Base-by-base conservation (phyloP, 2,888 invertebrate species). In the Synergus gifuensis region DNA sequence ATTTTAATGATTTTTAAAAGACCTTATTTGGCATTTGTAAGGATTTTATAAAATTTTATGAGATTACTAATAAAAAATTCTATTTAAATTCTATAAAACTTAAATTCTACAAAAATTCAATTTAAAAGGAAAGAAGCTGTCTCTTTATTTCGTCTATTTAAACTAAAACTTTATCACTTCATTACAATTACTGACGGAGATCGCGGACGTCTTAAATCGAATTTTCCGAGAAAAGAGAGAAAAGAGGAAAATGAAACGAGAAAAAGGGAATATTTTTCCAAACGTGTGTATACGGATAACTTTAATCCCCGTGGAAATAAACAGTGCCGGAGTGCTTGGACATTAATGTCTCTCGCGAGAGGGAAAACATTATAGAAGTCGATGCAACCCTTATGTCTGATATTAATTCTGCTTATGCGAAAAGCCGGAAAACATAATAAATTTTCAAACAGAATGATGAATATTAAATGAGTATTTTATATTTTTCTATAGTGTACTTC, bases 241-340 rank as follows among this genome's bases (percentile, higher is more conserved):
- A 49, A 49, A 36, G 67, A 49, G 16, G 66, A 54, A 63, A 58
- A 60, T 12, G 62, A 76, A 60, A 36, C 77, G 58, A 14, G 63
- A 77, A 67, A 83, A 66, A 69, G n/a, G 28, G 76, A 69, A 49
- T 58, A 78, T 58, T 77, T 76, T 49, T 18, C 76, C 73, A 58
- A 14, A 58, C 62, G 78, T 69, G 60, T 73, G 78, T 62, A 46
- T 69, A 69, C 69, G 28, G 28, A 69, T 28, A 49, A 49, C 49
- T 69, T 28, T 22, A 69, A 69, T 69, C 49, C 69, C 69, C 49
- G 28, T 49, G 69, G 69, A 69, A 69, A 69, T 69, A 69, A 69
- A 69, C 69, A 69, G 22, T 36, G 67, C 49, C 46, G 16, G 22
- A 69, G 46, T 49, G 46, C 49, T 69, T 69, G 69, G 49, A 69